Percentiles rank a stretch among this genome's conserved stretches.
phyloP scores from a whole-genome alignment of 2,113 vertebrate genomes.

The Austrofundulus limnaeus region DNA sequence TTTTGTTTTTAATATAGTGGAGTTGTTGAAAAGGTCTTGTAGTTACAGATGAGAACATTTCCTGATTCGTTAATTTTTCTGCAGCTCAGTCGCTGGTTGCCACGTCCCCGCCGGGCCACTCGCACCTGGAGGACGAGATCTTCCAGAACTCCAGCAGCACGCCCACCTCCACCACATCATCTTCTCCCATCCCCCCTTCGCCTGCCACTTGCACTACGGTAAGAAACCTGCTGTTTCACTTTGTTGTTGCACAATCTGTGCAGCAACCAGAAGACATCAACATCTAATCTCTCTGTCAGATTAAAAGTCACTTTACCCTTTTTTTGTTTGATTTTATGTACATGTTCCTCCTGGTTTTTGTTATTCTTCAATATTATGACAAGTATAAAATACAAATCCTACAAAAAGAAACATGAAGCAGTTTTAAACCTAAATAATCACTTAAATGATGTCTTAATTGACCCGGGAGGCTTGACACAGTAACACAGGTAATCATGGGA shows the following conservation, averaged over 20 bases:
- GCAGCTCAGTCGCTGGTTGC: conserved; percentile 81
- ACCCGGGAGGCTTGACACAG: neutral
- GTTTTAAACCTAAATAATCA: neutral
- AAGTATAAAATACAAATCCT: neutral
- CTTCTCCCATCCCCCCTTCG: conserved; percentile 88
- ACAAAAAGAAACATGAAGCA: neutral
- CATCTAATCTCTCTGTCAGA: no score
- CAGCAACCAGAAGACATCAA: no score
- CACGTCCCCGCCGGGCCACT: conserved; percentile 87
- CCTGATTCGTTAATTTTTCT: neutral
- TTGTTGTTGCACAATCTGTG: accelerated
- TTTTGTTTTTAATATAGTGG: no score
- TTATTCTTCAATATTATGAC: neutral
- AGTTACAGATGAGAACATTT: no score
- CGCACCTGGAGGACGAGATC: conserved; percentile 87
- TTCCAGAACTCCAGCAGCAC: conserved; percentile 93
- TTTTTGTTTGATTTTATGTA: neutral
- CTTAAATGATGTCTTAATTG: neutral
- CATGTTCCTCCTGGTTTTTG: neutral
- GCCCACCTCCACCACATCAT: conserved; percentile 90
- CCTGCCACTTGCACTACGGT: conserved; percentile 88
- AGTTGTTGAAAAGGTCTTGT: neutral
- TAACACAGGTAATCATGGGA: conserved; percentile 3
- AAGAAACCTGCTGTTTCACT: neutral
- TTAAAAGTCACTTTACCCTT: no score